Conservation (phyloP, 2,797 vertebrate species). For the Sebastes vulpes region DNA sequence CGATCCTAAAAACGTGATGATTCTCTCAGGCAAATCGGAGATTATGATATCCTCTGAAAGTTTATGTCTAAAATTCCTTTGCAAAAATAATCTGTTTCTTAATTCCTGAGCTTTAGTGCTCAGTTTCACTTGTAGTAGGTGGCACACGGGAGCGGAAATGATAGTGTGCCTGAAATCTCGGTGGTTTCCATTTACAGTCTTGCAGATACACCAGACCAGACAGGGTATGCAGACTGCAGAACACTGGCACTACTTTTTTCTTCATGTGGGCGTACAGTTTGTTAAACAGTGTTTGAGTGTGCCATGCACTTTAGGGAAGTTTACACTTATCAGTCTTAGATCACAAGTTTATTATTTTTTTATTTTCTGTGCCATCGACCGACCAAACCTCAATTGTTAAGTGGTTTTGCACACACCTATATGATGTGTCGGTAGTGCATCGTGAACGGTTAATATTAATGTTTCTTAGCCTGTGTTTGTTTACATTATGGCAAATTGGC, state of each 20-base stretch:
- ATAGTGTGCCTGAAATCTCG: conserved; percentile 61
- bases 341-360: neutral
- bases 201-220: conserved; percentile 29
- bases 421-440: neutral
- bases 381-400: neutral
- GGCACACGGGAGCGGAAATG: conserved; percentile 68
- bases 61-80: conserved; percentile 23
- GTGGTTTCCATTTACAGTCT: conserved; percentile 60
- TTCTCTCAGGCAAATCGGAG: neutral
- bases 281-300: neutral
- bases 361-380: neutral
- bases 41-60: neutral
- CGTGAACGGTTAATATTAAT: neutral
- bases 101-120: conserved; percentile 39
- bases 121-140: conserved; percentile 41
- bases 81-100: conserved; percentile 34
- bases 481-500: neutral
- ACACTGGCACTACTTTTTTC: neutral
- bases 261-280: neutral
- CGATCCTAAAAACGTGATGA: neutral
- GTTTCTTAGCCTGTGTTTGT: neutral
- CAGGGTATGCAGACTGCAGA: conserved; percentile 13
- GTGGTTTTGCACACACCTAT: neutral
- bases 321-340: neutral
- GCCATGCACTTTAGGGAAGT: neutral